phyloP scores from a whole-genome alignment of 2,888 invertebrate species.

The Helleia helle region DNA sequence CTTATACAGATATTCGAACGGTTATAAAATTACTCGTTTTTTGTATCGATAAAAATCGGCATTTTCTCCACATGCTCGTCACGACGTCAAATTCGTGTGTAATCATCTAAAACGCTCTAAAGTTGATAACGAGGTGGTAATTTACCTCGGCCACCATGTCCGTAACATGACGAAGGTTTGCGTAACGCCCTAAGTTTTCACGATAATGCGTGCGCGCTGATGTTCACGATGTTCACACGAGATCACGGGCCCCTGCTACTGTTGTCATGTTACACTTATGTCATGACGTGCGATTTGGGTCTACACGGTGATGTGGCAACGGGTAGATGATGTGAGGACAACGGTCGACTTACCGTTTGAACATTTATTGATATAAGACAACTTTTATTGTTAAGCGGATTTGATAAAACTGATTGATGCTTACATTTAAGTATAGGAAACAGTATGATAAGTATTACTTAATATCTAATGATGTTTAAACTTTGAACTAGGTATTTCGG shows the following conservation, averaged over 20 bases:
- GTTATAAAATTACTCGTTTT: no score
- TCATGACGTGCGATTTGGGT: conserved; percentile 14
- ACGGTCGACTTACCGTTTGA: not conserved
- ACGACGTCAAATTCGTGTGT: no score
- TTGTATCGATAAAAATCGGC: no score
- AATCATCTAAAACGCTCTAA: not conserved
- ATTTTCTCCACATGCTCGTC: no score
- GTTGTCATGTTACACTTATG: conserved; percentile 20
- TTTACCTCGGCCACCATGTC: not conserved
- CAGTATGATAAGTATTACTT: no score
- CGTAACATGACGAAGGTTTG: conserved; percentile 28
- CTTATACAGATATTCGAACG: no score
- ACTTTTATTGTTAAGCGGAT: no score
- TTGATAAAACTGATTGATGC: no score
- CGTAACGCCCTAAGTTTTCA: conserved; percentile 46
- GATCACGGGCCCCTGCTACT: conserved; percentile 17
- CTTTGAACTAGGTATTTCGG: no score
- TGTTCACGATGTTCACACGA: conserved; percentile 53
- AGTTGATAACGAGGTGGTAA: not conserved
- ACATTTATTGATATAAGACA: no score
- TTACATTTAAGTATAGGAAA: no score
- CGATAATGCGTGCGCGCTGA: conserved; percentile 45
- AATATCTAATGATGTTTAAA: no score
- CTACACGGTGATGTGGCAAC: not conserved
- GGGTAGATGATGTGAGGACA: not conserved